These are phyloP conservation scores for Notolabrus celidotus DNA, from an alignment of 2,797 vertebrate species.

Conservation along the genomic window DNA sequence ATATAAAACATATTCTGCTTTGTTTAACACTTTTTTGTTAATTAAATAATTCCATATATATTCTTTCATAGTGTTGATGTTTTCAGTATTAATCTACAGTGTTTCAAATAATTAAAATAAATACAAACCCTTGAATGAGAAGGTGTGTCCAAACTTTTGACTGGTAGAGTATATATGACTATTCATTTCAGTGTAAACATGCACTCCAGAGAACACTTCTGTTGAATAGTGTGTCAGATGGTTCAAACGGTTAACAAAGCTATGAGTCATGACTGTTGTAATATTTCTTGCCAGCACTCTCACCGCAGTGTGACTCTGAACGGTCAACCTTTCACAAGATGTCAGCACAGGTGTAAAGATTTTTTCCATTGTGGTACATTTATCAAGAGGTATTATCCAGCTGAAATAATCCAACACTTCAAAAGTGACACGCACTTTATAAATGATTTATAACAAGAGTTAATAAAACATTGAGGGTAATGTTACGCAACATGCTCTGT, in stretches of 20 bases:
- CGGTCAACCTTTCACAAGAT: neutral
- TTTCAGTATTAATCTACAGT: too few relatives aligned
- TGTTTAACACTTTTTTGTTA: too few relatives aligned
- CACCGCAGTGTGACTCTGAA: slow-evolving; percentile 4
- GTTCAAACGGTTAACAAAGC: neutral
- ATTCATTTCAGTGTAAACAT: neutral
- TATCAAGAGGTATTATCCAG: neutral
- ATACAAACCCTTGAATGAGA: too few relatives aligned
- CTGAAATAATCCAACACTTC: too few relatives aligned
- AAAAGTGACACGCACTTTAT: neutral
- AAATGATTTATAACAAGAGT: neutral
- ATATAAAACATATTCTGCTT: too few relatives aligned
- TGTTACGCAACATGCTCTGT: neutral
- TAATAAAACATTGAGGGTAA: neutral
- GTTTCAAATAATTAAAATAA: too few relatives aligned
- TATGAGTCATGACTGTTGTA: neutral
- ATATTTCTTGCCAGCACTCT: neutral
- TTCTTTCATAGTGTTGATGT: too few relatives aligned
- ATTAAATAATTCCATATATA: too few relatives aligned
- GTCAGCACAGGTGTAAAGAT: neutral
- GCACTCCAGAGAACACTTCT: neutral
- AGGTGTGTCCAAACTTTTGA: too few relatives aligned
- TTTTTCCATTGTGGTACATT: neutral
- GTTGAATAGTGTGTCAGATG: neutral
- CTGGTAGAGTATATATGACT: neutral